Evolutionary conservation across 2,113 vertebrate species (phyloP), one percentile per base, ranked within the genome.

Genomic region (Erythrolamprus reginae): DNA sequence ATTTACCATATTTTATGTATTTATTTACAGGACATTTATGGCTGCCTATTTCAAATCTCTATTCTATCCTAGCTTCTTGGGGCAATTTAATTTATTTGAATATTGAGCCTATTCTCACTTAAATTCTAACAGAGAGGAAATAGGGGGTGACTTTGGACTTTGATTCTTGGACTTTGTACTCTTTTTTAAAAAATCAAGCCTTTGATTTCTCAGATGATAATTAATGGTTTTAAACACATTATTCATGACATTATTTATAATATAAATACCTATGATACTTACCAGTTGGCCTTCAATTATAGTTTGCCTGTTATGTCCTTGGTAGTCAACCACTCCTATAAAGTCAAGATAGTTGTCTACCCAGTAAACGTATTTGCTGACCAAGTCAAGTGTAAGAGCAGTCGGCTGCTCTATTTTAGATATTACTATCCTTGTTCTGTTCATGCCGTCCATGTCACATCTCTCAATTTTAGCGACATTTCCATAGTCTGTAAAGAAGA

Each of bases 401-500:
- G 98, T 98, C 82, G 99, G 99, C 94, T 98, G 98, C 93, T 99
- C 98, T 61, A 98, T 97, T 92, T 98, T 98, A 10, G 98, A 97
- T 95, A 98, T 97, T 92, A 99, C 98, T 92, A 99, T 97, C 88
- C 97, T 97, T 1, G 98, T 98, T 94, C 99, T 97, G 96, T 99
- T 99, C 88, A 97, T 98, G 93, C 99, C 99, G 90, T 99, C 99
- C 98, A 99, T 98, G 97, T 99, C 98, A 96, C 98, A 99, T 94
- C 98, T 97, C 95, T 99, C 99, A 92, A 99, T 96, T 96, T 98
- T 99, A 96, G 98, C 98, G 89, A 97, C 92, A 5, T 97, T 98
- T 90, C 99, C 99, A 0, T 99, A 99, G 97, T 99, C 99, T 23
- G 98, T 99, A 95, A 99, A 99, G 96, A 99, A 99, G 94, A 99